Base-by-base conservation (phyloP, 1,140 invertebrate species). In the Cryptotermes secundus region DNA sequence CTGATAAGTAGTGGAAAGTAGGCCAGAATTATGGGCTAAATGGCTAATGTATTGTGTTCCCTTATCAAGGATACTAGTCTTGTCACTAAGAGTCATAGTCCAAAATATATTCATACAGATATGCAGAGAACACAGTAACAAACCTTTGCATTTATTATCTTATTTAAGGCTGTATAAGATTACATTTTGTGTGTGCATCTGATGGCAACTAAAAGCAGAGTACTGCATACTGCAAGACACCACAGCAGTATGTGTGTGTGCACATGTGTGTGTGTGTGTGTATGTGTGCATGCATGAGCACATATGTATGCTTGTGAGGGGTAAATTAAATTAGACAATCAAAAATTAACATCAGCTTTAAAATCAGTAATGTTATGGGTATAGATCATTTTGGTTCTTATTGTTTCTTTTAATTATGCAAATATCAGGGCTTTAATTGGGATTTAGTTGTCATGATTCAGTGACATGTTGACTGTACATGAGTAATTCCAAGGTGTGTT, bases 261-360 rank as follows among this genome's bases (percentile, higher is more conserved):
- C 24, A 22, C 19, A 16, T 16, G 12, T 16, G 12, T 59, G 53
- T 24, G 53, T 24, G 53, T n/a, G 26, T 22, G 53, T n/a, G 26
- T n/a, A 19, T 59, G 53, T 59, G 26, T 24, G 53, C 7, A 19
- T n/a, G n/a, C n/a, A n/a, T n/a, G n/a, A n/a, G n/a, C n/a, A n/a
- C n/a, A n/a, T n/a, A n/a, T n/a, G n/a, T 24, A 19, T 19, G 3
- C 19, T 59, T 22, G 53, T 72, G 4, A 72, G 45, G 22, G 16
- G 45, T 72, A n/a, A 72, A n/a, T 72, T 72, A 7, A 22, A 31
- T 72, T 72, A 72, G 26, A 26, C 4, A 72, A 72, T 72, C 59
- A 72, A 72, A 72, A 72, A 72, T 72, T 31, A 72, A 72, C n/a
- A 31, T 72, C 59, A 72, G 59, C 59, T 72, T 72, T 72, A 72